phyloP scores from a whole-genome alignment of 2,888 invertebrate genomes.

The Luffia ferchaultella region DNA sequence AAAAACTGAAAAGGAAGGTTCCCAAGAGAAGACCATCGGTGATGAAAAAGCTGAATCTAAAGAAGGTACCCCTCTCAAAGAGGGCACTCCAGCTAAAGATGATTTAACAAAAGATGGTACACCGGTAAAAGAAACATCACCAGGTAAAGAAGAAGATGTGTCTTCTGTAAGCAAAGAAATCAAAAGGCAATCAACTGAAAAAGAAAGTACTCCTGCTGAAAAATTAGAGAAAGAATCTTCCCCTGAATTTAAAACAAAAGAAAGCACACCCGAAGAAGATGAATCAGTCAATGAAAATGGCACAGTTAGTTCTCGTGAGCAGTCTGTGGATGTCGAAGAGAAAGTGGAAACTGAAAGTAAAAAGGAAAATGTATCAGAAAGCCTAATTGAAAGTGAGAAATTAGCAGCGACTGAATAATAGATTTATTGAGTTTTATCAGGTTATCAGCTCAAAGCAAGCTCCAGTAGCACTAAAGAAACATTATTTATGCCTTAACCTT shows the following conservation, averaged over 20 bases:
- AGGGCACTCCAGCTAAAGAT: constrained; percentile 22
- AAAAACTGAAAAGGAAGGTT: constrained; percentile 24
- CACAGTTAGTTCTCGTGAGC: constrained; percentile 46
- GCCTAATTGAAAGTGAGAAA: constrained; percentile 52
- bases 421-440: constrained; percentile 27
- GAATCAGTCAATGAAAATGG: constrained; percentile 47
- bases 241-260: constrained; percentile 27
- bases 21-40: constrained; percentile 21
- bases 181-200: not conserved
- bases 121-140: constrained; percentile 9
- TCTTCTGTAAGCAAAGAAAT: constrained; percentile 21
- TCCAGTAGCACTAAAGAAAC: constrained; percentile 54
- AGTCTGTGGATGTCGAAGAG: constrained; percentile 41
- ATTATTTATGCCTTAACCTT: constrained; percentile 38
- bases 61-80: constrained; percentile 24
- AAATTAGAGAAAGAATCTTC: constrained; percentile 24
- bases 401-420: constrained; percentile 41
- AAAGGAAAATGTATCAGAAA: constrained; percentile 44
- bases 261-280: constrained; percentile 34
- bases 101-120: constrained; percentile 13
- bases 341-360: constrained; percentile 29
- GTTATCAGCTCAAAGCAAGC: constrained; percentile 56
- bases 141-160: constrained; percentile 21
- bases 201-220: constrained; percentile 13
- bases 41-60: constrained; percentile 24